Conservation (phyloP, 2,113 vertebrate species). For the Heloderma charlesbogerti region DNA sequence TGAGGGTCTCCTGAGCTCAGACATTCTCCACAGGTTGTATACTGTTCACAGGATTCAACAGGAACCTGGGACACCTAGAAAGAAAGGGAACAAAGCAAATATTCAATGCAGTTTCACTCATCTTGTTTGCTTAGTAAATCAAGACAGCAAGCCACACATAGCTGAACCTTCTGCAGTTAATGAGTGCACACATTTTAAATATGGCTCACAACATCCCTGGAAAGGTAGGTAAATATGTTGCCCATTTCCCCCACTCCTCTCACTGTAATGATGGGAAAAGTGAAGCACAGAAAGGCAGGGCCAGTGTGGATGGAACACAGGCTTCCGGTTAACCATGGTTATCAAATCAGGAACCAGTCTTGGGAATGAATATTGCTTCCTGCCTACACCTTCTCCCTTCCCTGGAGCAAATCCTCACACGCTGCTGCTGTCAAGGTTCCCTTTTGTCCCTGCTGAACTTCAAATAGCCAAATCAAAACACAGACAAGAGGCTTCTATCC, state of each 20-base stretch:
- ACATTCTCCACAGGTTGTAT: conserved; percentile 93
- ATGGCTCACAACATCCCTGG: accelerated
- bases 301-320: background rate
- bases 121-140: background rate
- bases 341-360: background rate
- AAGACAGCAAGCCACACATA: background rate
- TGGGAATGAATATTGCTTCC: background rate
- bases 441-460: too few relatives aligned
- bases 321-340: background rate
- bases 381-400: background rate
- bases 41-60: conserved; percentile 96
- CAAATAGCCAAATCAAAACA: too few relatives aligned
- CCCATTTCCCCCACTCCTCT: background rate
- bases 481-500: too few relatives aligned
- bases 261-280: background rate
- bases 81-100: conserved; percentile 13
- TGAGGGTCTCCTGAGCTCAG: conserved; percentile 97
- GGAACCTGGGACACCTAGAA: conserved; percentile 91
- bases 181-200: accelerated
- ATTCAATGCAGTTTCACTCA: background rate
- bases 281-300: background rate
- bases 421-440: too few relatives aligned
- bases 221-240: background rate
- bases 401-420: background rate
- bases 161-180: accelerated